These are phyloP conservation scores for Nycteola revayana DNA, from an alignment of 2,888 invertebrate genomes.

Conservation along the genomic window DNA sequence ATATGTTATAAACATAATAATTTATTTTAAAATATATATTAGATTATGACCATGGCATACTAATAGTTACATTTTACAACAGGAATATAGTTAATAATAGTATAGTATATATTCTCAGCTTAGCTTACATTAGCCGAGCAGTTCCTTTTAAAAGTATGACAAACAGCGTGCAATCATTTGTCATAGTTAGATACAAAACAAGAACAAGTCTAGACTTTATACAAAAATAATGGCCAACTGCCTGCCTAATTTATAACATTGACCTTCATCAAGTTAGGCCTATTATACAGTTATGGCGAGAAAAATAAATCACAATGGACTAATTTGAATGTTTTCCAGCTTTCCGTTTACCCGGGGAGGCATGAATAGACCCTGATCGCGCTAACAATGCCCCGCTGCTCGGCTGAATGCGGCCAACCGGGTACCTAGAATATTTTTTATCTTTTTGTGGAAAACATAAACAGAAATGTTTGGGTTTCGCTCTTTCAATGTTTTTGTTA, in stretches of 20 bases:
- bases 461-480: conserved; percentile 64
- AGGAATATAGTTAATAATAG: too few species aligned
- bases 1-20: too few species aligned
- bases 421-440: conserved; percentile 44
- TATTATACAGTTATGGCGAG: conserved; percentile 52
- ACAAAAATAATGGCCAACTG: conserved; percentile 1
- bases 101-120: too few species aligned
- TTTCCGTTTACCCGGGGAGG: conserved; percentile 54
- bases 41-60: too few species aligned
- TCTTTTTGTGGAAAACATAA: conserved; percentile 61
- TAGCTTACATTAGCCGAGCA: too few species aligned
- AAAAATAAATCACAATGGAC: conserved; percentile 69
- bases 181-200: conserved; percentile 12
- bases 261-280: conserved; percentile 46
- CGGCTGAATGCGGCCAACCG: conserved; percentile 55
- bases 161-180: conserved; percentile 13
- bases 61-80: too few species aligned
- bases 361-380: conserved; percentile 63
- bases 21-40: too few species aligned
- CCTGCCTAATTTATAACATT: conserved; percentile 33
- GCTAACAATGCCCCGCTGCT: conserved; percentile 57
- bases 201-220: conserved; percentile 8
- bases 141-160: too few species aligned
- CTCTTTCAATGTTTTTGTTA: conserved; percentile 61
- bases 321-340: conserved; percentile 73